Evolutionary conservation across 37 sponge, comb jelly and placozoan genomes (phyloP).

Genomic region (Beroe ovata): DNA sequence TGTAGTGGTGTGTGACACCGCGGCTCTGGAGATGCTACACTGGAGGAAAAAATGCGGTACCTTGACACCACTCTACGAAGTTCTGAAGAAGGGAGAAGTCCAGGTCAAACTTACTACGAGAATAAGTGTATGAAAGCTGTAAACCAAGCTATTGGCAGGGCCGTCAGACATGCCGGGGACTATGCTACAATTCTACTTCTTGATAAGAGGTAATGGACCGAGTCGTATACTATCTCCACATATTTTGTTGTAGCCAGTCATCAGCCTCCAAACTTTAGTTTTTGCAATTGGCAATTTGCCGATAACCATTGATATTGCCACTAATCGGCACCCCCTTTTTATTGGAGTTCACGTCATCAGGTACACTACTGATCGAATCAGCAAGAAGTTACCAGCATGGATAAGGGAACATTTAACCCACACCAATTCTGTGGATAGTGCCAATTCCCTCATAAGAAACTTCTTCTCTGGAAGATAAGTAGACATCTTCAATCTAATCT

Average conservation of each 20-base stretch:
- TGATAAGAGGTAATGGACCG: conserved; percentile 76
- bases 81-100: conserved; percentile 69
- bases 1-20: conserved; percentile 9
- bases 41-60: conserved; percentile 88
- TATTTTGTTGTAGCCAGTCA: background rate
- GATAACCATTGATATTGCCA: too few species aligned
- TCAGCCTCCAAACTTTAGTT: too few species aligned
- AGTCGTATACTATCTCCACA: background rate
- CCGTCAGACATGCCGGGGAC: conserved; percentile 88
- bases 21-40: background rate
- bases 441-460: background rate
- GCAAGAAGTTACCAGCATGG: conserved; percentile 46
- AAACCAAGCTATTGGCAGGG: conserved; percentile 71
- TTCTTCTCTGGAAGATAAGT: background rate
- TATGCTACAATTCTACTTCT: conserved; percentile 88
- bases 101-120: conserved; percentile 94
- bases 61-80: conserved; percentile 40
- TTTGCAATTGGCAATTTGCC: too few species aligned
- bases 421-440: background rate
- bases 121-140: conserved; percentile 97
- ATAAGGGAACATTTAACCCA: conserved; percentile 26
- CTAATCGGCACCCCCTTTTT: too few species aligned
- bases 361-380: conserved; percentile 18
- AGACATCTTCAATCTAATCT: background rate
- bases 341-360: too few species aligned